A percentile compares a stretch with the other conserved stretches of the same genome.
Conservation (phyloP, 2,888 invertebrate species). For the Amphipyra tragopoginis region DNA sequence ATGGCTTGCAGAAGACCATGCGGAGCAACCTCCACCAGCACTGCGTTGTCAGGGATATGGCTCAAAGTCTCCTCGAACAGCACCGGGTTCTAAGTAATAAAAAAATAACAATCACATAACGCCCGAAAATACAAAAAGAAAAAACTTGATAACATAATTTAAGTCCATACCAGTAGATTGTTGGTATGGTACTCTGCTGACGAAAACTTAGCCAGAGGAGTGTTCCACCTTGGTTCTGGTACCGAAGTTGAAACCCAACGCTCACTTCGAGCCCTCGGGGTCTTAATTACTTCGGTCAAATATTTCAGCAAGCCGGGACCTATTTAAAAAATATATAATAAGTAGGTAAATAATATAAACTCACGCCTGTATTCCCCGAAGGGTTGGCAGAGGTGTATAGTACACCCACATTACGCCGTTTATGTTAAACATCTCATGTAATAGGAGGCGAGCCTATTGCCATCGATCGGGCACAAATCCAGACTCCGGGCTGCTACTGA, state of each 20-base stretch:
- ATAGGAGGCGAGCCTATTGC: too few species aligned
- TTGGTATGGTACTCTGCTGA: slow-evolving; percentile 54
- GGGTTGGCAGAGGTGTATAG: too few species aligned
- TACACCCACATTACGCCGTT: too few species aligned
- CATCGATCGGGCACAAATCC: too few species aligned
- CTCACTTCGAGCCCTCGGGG: slow-evolving; percentile 91
- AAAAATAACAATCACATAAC: background rate
- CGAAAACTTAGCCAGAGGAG: slow-evolving; percentile 34
- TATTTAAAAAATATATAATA: slow-evolving; percentile 43
- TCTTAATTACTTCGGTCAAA: slow-evolving; percentile 90
- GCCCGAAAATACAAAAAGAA: background rate
- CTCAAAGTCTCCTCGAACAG: slow-evolving; percentile 94
- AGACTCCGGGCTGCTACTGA: too few species aligned
- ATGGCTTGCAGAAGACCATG: slow-evolving; percentile 97
- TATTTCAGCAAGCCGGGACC: slow-evolving; percentile 87
- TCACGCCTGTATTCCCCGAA: too few species aligned
- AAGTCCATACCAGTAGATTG: slow-evolving; percentile 47
- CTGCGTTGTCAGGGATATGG: slow-evolving; percentile 94
- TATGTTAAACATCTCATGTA: too few species aligned
- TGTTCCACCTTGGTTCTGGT: slow-evolving; percentile 80
- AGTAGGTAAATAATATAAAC: too few species aligned
- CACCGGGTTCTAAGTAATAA: slow-evolving; percentile 87
- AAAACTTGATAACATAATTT: background rate
- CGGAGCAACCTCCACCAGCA: slow-evolving; percentile 96
- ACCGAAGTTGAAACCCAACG: slow-evolving; percentile 96